Conservation (phyloP, 2,797 vertebrate genomes). For the Muscicapa comitata region DNA sequence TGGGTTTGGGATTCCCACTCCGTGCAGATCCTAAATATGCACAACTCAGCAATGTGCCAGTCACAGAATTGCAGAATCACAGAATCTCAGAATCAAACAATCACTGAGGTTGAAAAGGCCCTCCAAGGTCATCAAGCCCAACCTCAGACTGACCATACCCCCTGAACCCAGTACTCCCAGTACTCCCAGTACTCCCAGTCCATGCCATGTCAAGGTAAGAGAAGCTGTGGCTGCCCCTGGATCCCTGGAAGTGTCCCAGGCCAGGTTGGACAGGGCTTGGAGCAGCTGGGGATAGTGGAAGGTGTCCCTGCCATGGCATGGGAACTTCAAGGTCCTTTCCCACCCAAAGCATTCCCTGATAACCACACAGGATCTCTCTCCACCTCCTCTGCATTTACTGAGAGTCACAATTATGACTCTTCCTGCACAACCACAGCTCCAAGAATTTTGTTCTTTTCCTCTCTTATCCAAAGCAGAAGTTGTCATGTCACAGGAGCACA, state of each 20-base stretch:
- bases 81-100: neutral
- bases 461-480: neutral
- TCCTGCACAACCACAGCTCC: neutral
- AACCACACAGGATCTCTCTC: neutral
- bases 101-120: neutral
- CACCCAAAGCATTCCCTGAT: neutral
- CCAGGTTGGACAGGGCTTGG: accelerated
- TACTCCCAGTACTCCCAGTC: neutral
- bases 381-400: neutral
- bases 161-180: neutral
- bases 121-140: neutral
- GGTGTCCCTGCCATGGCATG: neutral
- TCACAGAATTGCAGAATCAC: neutral
- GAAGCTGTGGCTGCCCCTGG: neutral
- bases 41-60: neutral
- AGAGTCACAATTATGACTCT: neutral
- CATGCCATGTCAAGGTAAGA: neutral
- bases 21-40: neutral
- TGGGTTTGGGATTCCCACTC: neutral
- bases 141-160: neutral
- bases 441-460: neutral
- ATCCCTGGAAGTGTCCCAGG: neutral
- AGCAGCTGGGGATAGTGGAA: accelerated
- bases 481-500: neutral
- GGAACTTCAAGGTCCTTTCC: neutral